Conservation (phyloP, 2,113 vertebrate species). For the Leptobrachium leishanense region DNA sequence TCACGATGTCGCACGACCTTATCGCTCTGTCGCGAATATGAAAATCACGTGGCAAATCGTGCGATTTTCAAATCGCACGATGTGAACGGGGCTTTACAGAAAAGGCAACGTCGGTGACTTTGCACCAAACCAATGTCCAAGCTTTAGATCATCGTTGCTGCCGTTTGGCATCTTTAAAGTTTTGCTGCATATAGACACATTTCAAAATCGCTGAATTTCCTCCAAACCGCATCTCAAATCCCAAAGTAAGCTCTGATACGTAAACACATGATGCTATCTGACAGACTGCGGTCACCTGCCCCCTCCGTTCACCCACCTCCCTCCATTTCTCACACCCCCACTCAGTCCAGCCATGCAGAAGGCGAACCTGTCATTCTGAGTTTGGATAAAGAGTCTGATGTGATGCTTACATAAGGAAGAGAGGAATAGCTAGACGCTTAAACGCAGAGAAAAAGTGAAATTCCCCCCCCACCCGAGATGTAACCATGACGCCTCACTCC, state of each 20-base stretch:
- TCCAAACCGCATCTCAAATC: constrained; percentile 4
- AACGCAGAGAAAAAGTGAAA: not conserved
- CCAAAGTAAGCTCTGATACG: not conserved
- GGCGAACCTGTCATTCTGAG: constrained; percentile 33
- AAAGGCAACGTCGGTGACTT: too few species aligned
- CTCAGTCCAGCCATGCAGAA: constrained; percentile 41
- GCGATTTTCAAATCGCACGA: too few species aligned
- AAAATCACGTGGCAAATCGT: too few species aligned
- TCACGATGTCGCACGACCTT: too few species aligned
- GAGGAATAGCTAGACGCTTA: constrained; percentile 28
- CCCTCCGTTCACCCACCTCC: not conserved
- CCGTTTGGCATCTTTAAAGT: too few species aligned
- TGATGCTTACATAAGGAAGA: constrained; percentile 39
- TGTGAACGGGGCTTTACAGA: too few species aligned
- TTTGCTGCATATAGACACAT: too few species aligned
- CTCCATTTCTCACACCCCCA: constrained; percentile 34
- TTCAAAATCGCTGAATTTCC: not conserved
- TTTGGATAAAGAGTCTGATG: constrained; percentile 39
- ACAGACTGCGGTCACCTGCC: constrained; percentile 35
- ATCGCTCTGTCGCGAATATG: too few species aligned
- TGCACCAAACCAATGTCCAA: too few species aligned
- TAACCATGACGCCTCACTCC: too few species aligned
- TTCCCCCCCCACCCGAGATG: too few species aligned
- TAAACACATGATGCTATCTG: constrained; percentile 22
- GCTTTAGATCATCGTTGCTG: too few species aligned